Conservation (phyloP, 2,888 invertebrate genomes). For the Drosophila merina region DNA sequence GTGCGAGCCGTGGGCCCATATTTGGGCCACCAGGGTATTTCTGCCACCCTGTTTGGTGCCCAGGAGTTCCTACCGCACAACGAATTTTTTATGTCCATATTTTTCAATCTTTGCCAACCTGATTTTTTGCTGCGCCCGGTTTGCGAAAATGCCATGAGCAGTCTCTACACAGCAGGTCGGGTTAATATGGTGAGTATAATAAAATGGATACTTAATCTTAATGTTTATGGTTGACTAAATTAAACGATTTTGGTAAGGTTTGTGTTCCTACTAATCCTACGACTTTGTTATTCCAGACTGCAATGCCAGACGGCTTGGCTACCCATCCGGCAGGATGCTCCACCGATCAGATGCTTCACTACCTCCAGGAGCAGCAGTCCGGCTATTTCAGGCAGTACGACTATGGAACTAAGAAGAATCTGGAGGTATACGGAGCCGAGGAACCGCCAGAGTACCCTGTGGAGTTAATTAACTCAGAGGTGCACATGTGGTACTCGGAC, state of each 20-base stretch:
- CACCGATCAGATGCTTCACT: conserved; percentile 77
- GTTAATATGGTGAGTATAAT: conserved; percentile 55
- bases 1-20: conserved; percentile 83
- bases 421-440: conserved; percentile 56
- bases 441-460: conserved; percentile 72
- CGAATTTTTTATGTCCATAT: conserved; percentile 84
- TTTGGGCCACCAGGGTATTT: conserved; percentile 61
- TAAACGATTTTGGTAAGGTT: background rate
- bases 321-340: conserved; percentile 78
- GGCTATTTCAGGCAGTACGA: conserved; percentile 73
- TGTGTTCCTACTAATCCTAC: background rate
- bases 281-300: conserved; percentile 51
- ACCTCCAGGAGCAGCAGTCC: conserved; percentile 71
- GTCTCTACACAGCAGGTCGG: conserved; percentile 83
- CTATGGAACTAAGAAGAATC: conserved; percentile 60
- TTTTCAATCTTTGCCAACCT: conserved; percentile 84
- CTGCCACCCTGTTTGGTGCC: conserved; percentile 59
- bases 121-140: conserved; percentile 73
- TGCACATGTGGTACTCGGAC: conserved; percentile 75
- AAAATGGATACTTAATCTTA: too few species aligned
- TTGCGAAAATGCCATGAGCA: conserved; percentile 86
- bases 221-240: too few species aligned
- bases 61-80: conserved; percentile 87
- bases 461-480: conserved; percentile 54
- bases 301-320: conserved; percentile 47